Conservation (phyloP, 2,888 invertebrate genomes). For the Patella ulyssiponensis region DNA sequence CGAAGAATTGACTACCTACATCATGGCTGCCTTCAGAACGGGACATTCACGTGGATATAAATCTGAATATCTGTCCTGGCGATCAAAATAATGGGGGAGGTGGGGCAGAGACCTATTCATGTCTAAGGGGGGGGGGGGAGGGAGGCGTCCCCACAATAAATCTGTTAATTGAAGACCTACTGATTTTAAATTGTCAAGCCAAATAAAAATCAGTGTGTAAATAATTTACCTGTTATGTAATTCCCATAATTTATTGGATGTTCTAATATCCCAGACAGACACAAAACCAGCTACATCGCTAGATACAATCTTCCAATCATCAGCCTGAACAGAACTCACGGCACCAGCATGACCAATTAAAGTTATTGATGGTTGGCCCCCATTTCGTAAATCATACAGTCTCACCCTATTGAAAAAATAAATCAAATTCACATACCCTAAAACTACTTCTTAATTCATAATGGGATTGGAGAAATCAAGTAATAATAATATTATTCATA, state of each 20-base stretch:
- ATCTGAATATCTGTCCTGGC: too few species aligned
- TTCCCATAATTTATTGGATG: slow-evolving; percentile 66
- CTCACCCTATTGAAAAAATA: slow-evolving; percentile 53
- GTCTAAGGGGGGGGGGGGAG: too few species aligned
- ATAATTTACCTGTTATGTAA: slow-evolving; percentile 60
- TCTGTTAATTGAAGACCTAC: too few species aligned
- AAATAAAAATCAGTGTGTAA: too few species aligned
- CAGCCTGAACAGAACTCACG: slow-evolving; percentile 64
- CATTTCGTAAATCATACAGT: slow-evolving; percentile 55
- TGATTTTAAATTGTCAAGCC: too few species aligned
- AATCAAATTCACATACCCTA: neutral
- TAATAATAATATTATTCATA: neutral
- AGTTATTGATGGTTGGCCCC: slow-evolving; percentile 30
- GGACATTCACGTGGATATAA: too few species aligned
- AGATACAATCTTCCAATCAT: slow-evolving; percentile 69
- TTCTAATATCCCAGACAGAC: slow-evolving; percentile 66
- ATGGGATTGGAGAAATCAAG: neutral
- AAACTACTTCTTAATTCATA: neutral
- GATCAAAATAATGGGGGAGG: too few species aligned
- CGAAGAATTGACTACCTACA: too few species aligned
- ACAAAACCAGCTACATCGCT: slow-evolving; percentile 63
- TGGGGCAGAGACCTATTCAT: too few species aligned
- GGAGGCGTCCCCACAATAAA: too few species aligned
- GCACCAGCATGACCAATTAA: slow-evolving; percentile 53
- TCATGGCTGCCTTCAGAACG: too few species aligned